Percentiles rank a stretch among this genome's conserved stretches.
Conservation (phyloP, 2,888 invertebrate species). For the Siphonodentalium dalli region DNA sequence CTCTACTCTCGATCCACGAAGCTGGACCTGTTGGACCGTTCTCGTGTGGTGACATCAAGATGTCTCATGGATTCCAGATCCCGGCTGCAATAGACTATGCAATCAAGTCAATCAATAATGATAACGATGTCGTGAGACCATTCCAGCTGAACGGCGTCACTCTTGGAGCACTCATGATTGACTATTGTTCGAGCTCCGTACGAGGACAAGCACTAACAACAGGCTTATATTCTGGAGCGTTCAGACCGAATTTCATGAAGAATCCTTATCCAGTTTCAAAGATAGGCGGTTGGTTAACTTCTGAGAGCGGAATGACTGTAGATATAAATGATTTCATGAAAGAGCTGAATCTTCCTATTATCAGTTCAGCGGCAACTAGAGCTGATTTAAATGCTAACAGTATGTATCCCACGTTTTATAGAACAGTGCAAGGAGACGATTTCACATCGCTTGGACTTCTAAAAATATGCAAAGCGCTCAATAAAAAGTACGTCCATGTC, state of each 20-base stretch:
- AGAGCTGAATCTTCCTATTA: conserved; percentile 68
- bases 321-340: conserved; percentile 48
- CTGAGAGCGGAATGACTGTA: conserved; percentile 25
- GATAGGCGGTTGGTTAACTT: too few relatives aligned
- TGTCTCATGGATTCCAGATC: conserved; percentile 45
- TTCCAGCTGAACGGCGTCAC: conserved; percentile 38
- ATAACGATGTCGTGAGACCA: conserved; percentile 31
- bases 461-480: conserved; percentile 41
- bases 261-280: not conserved
- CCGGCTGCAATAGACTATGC: conserved; percentile 47
- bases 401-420: conserved; percentile 44
- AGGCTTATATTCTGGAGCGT: conserved; percentile 43
- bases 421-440: conserved; percentile 52
- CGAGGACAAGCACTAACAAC: conserved; percentile 43
- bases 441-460: conserved; percentile 51
- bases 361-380: conserved; percentile 50
- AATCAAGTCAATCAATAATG: conserved; percentile 39
- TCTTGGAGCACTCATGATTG: conserved; percentile 47
- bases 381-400: conserved; percentile 35
- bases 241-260: conserved; percentile 7
- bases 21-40: conserved; percentile 33
- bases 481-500: conserved; percentile 47
- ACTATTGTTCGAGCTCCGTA: conserved; percentile 47
- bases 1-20: conserved; percentile 41
- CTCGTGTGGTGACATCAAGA: conserved; percentile 37